Evolutionary conservation across 2,888 invertebrate species (phyloP).

Genomic region (Drosophila seclusa): DNA sequence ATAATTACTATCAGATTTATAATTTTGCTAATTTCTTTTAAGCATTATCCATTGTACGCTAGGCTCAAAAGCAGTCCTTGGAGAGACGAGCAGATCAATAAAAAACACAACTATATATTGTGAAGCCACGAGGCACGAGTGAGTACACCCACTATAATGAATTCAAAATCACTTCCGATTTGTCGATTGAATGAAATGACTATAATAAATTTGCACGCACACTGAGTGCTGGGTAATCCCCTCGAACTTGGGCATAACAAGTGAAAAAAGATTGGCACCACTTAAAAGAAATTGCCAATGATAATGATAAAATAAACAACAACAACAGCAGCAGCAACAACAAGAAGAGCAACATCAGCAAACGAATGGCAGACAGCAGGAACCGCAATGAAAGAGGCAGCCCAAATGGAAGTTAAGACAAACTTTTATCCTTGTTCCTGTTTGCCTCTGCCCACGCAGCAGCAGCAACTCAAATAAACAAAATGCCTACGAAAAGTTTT

Average conservation of each 20-base stretch:
- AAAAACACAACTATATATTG: not conserved
- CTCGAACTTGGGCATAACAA: slow-evolving; percentile 66
- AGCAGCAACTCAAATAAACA: slow-evolving; percentile 63
- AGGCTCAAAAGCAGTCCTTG: not conserved
- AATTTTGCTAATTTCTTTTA: not conserved
- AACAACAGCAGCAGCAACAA: slow-evolving; percentile 42
- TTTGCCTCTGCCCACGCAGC: slow-evolving; percentile 11
- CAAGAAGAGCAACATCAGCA: slow-evolving; percentile 42
- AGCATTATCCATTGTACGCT: no score
- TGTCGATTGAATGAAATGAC: slow-evolving; percentile 84
- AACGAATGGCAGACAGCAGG: slow-evolving; percentile 42
- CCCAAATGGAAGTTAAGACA: slow-evolving; percentile 47
- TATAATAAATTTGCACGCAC: slow-evolving; percentile 76
- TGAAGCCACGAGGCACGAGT: slow-evolving; percentile 10
- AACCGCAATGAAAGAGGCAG: slow-evolving; percentile 50
- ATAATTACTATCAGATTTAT: not conserved
- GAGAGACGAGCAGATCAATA: not conserved
- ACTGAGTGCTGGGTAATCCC: slow-evolving; percentile 62
- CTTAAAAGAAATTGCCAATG: slow-evolving; percentile 81
- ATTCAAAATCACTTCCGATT: slow-evolving; percentile 82
- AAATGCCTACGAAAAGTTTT: slow-evolving; percentile 78
- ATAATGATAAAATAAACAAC: slow-evolving; percentile 81
- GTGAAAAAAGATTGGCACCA: slow-evolving; percentile 82
- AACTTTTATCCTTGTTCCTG: slow-evolving; percentile 59
- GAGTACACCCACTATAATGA: slow-evolving; percentile 69